Evolutionary conservation across 2,888 invertebrate species (phyloP), one percentile per base, ranked within the genome.

Genomic region (Subacronicta megacephala): DNA sequence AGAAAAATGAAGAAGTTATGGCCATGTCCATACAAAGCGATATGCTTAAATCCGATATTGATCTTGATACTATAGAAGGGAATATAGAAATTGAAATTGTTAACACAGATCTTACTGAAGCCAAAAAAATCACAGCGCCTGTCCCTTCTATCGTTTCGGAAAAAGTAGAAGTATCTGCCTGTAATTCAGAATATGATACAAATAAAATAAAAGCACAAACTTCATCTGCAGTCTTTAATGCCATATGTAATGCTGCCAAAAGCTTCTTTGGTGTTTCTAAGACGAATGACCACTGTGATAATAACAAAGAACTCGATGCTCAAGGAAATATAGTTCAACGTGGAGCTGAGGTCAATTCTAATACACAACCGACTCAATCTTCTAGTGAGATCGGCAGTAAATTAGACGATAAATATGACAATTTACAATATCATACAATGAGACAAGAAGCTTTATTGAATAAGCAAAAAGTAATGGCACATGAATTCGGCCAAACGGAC

Each of bases 391-490:
- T 93, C 29, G 93, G 92, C 0, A 80, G 80, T 20, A 78, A 89
- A 41, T 67, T 92, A 42, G 78, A 91, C 35, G 67, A 80, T 7
- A 64, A 60, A 0, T 78, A 78, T 26, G 90, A 90, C 61, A 91
- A 92, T 66, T 47, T 84, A 56, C 81, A 86, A 50, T 94, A 84
- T 71, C 72, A 88, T 7, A 81, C 85, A 60, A 89, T 85, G 45
- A 94, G 90, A 70, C 88, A 93, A 57, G 92, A 91, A 67, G 92
- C 92, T 1, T 81, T 93, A 0, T 80, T 84, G 38, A 95, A 95
- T 69, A 95, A 94, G 71, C 84, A 90, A 16, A 95, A 94, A 83
- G 94, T 95, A 0, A 89, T 95, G 90, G 74, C 88, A 0, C 88
- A 94, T 50, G 95, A 95, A 79, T 90, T 93, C 44, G 94, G 90